phyloP scores from a whole-genome alignment of 64 coral and sea anemone genomes.

The Astreopora myriophthalma region DNA sequence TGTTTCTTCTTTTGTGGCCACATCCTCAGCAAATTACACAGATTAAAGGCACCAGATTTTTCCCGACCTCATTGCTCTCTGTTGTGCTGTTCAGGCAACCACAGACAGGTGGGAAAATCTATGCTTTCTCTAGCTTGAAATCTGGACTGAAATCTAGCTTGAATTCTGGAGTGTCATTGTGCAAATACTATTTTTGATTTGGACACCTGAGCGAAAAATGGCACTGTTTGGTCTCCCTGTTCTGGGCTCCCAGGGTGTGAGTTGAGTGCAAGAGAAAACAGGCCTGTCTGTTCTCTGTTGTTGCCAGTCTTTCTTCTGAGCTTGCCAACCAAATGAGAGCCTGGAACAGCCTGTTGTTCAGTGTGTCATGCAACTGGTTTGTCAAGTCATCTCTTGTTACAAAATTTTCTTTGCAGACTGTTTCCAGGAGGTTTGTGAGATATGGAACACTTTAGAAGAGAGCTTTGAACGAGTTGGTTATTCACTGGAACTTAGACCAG shows the following conservation, averaged over 20 bases:
- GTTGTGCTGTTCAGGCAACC: conserved; percentile 51
- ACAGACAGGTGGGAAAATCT: conserved; percentile 62
- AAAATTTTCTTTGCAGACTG: conserved; percentile 14
- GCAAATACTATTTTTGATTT: not conserved
- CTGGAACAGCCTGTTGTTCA: too few relatives aligned
- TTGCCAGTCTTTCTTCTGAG: too few relatives aligned
- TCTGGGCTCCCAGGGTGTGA: too few relatives aligned
- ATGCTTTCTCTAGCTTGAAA: not conserved
- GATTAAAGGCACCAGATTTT: conserved; percentile 73
- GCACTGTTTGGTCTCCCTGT: too few relatives aligned
- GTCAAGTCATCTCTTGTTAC: too few relatives aligned
- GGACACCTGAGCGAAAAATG: too few relatives aligned
- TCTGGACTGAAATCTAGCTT: not conserved
- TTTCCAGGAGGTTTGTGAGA: conserved; percentile 51
- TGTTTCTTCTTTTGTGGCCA: conserved; percentile 80
- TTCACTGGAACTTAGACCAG: conserved; percentile 38
- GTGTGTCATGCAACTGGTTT: too few relatives aligned
- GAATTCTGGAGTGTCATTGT: not conserved
- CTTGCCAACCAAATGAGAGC: too few relatives aligned
- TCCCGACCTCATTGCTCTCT: conserved; percentile 61
- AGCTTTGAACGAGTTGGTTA: conserved; percentile 77
- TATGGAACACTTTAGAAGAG: conserved; percentile 83
- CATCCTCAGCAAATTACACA: conserved; percentile 82
- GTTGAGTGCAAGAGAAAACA: too few relatives aligned
- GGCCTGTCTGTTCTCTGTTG: too few relatives aligned